Conservation (phyloP, 2,797 vertebrate genomes). For the Staurois parvus region DNA sequence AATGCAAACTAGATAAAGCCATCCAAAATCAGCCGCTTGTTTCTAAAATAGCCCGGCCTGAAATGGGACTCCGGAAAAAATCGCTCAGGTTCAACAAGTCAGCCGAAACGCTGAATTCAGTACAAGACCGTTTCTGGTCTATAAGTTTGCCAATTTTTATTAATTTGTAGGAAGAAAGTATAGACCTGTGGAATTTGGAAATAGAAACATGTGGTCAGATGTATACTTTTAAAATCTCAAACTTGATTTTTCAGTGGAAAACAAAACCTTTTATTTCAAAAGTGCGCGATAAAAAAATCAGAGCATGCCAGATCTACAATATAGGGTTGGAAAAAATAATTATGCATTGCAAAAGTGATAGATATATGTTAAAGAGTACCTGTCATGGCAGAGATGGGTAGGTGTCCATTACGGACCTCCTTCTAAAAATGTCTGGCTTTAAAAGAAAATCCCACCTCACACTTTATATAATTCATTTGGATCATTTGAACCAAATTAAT, state of each 20-base stretch:
- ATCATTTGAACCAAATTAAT: no score
- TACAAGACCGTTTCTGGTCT: conserved; percentile 17
- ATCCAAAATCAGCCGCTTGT: conserved; percentile 36
- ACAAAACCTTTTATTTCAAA: background rate
- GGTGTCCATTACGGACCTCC: no score
- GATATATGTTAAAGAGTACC: no score
- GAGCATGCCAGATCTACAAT: background rate
- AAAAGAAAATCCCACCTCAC: no score
- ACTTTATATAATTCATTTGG: no score
- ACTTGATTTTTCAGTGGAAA: conserved; percentile 12
- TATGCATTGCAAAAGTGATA: no score
- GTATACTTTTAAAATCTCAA: conserved; percentile 11
- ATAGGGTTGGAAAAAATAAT: no score
- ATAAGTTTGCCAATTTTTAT: conserved; percentile 21
- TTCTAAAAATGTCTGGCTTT: no score
- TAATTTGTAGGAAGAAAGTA: conserved; percentile 1
- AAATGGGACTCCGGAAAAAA: conserved; percentile 1
- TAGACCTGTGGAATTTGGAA: conserved; percentile 14
- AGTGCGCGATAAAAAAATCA: no score
- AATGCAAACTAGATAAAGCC: background rate
- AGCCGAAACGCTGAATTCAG: conserved; percentile 22
- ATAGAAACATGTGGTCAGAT: conserved; percentile 32
- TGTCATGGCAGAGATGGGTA: no score
- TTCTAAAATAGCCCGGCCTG: conserved; percentile 9
- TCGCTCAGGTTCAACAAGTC: conserved; percentile 36